phyloP scores from a whole-genome alignment of 92 coral and sea anemone species.

The Zoanthus sansibaricus region DNA sequence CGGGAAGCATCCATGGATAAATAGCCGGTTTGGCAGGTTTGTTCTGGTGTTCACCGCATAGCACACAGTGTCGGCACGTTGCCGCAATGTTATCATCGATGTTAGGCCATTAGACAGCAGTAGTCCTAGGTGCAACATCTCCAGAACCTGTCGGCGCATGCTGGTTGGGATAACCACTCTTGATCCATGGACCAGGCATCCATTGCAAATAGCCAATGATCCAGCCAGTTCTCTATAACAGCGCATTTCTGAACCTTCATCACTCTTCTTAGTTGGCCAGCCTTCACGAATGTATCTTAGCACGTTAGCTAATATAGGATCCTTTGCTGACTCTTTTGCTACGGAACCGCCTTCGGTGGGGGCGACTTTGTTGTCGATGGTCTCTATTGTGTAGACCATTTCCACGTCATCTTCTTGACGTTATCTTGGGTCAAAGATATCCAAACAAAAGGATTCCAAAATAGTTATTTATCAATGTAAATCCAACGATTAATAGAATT shows the following conservation, averaged over 20 bases:
- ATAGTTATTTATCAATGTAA: too few species aligned
- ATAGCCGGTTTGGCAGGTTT: not conserved
- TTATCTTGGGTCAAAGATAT: too few species aligned
- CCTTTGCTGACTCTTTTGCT: conserved; percentile 48
- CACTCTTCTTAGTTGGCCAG: not conserved
- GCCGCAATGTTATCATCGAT: not conserved
- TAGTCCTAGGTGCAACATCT: conserved; percentile 1
- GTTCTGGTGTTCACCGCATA: not conserved
- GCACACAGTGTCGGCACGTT: not conserved
- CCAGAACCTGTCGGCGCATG: conserved; percentile 4
- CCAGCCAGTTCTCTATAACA: not conserved
- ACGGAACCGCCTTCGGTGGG: conserved; percentile 19
- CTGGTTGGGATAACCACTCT: conserved; percentile 34
- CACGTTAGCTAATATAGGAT: conserved; percentile 41
- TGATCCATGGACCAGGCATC: conserved; percentile 32
- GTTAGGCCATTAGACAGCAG: not conserved
- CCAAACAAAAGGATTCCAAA: too few species aligned
- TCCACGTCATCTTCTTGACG: conserved; percentile 4
- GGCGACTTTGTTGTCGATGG: conserved; percentile 29
- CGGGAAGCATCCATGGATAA: not conserved
- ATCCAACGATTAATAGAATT: too few species aligned
- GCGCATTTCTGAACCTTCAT: not conserved
- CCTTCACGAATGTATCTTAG: conserved; percentile 31
- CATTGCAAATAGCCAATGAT: conserved; percentile 5
- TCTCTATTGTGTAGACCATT: conserved; percentile 26